Evolutionary conservation across 2,888 invertebrate species (phyloP).

Genomic region (Zeuzera pyrina): DNA sequence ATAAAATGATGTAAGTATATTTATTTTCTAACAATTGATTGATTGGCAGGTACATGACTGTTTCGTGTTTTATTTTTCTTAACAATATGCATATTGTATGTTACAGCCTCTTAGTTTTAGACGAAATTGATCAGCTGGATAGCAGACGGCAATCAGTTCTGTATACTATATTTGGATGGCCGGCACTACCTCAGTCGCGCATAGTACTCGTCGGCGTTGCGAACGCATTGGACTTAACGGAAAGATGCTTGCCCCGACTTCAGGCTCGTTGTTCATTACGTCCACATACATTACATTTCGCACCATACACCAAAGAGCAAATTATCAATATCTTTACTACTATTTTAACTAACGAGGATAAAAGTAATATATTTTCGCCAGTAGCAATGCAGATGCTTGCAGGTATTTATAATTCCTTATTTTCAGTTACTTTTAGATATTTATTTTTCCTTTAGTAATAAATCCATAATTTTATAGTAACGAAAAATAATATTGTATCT

Average conservation of each 20-base stretch:
- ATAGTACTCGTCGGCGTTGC: constrained; percentile 93
- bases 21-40: neutral
- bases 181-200: constrained; percentile 77
- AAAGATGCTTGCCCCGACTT: constrained; percentile 88
- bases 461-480: too few relatives aligned
- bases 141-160: constrained; percentile 88
- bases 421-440: too few relatives aligned
- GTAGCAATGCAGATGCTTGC: constrained; percentile 93
- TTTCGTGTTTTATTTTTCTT: neutral
- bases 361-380: constrained; percentile 81
- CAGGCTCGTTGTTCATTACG: constrained; percentile 83
- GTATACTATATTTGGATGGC: constrained; percentile 96
- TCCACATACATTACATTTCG: constrained; percentile 88
- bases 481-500: too few relatives aligned
- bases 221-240: constrained; percentile 95
- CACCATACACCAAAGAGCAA: constrained; percentile 92
- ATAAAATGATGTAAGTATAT: constrained; percentile 80
- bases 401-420: constrained; percentile 39
- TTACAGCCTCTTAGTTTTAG: constrained; percentile 85
- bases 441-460: too few relatives aligned
- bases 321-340: constrained; percentile 88
- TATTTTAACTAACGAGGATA: constrained; percentile 81
- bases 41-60: neutral
- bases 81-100: constrained; percentile 10
- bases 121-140: constrained; percentile 96